phyloP scores from a whole-genome alignment of 1,140 invertebrate genomes.

The Oncopodura yosiiana region DNA sequence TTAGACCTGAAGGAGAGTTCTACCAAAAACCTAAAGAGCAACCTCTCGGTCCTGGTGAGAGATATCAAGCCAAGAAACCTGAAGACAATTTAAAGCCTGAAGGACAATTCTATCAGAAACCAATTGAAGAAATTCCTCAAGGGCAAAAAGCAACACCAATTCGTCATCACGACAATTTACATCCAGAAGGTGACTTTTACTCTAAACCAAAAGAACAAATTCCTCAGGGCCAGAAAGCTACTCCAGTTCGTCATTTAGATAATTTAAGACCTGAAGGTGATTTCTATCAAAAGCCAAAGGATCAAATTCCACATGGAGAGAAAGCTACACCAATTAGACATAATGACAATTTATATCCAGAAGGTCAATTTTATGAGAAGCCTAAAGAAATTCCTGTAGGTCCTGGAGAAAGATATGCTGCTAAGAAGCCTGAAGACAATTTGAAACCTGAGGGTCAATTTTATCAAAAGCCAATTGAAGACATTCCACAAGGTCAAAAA shows the following conservation, averaged over 20 bases:
- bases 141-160: conserved; percentile 42
- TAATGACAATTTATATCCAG: conserved; percentile 43
- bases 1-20: conserved; percentile 48
- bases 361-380: conserved; percentile 30
- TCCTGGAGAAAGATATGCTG: conserved; percentile 40
- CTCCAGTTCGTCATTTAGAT: conserved; percentile 29
- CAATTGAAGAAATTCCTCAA: conserved; percentile 37
- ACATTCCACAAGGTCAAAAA: conserved; percentile 40
- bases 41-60: conserved; percentile 28
- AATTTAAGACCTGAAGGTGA: conserved; percentile 34
- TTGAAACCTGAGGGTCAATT: conserved; percentile 33
- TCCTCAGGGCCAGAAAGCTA: conserved; percentile 10
- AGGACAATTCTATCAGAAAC: conserved; percentile 32
- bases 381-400: conserved; percentile 37
- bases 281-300: conserved; percentile 19
- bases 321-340: conserved; percentile 38
- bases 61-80: conserved; percentile 45
- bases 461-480: conserved; percentile 22
- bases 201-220: conserved; percentile 8
- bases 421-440: conserved; percentile 32
- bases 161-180: conserved; percentile 48
- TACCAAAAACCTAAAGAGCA: conserved; percentile 18
- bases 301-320: conserved; percentile 37
- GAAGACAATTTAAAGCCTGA: conserved; percentile 50
- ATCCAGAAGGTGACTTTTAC: conserved; percentile 48